Conservation (phyloP, 2,888 invertebrate species). For the Drosophila mulleri region DNA sequence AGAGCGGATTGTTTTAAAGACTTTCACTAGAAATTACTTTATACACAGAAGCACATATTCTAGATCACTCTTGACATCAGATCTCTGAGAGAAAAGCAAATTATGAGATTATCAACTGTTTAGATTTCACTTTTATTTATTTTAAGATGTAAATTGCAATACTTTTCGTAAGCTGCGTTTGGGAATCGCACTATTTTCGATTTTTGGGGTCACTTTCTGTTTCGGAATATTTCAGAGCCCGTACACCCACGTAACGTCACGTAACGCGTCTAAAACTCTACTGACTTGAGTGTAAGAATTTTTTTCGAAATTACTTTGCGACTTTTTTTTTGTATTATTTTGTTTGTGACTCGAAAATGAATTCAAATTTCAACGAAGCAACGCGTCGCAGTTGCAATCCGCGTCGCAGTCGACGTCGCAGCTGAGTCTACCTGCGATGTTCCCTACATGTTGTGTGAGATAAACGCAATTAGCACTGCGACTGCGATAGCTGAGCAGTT, state of each 20-base stretch:
- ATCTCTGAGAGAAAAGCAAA: background rate
- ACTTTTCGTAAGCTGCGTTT: background rate
- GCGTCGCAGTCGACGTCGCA: slow-evolving; percentile 44
- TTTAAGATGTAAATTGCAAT: background rate
- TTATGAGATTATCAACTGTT: background rate
- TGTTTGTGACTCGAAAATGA: slow-evolving; percentile 69
- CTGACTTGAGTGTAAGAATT: slow-evolving; percentile 82
- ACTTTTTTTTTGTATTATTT: slow-evolving; percentile 53
- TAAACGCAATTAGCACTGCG: slow-evolving; percentile 80
- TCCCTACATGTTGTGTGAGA: slow-evolving; percentile 72
- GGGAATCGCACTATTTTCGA: background rate
- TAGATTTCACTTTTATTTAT: background rate
- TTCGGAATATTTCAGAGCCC: slow-evolving; percentile 34
- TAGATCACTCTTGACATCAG: background rate
- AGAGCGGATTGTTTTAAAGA: background rate
- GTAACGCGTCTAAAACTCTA: slow-evolving; percentile 82
- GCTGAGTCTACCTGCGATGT: slow-evolving; percentile 40
- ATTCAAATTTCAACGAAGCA: slow-evolving; percentile 79
- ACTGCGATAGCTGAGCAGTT: slow-evolving; percentile 36
- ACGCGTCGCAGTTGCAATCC: slow-evolving; percentile 44
- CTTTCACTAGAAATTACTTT: background rate
- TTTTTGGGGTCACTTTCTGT: slow-evolving; percentile 26
- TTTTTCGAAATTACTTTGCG: slow-evolving; percentile 73
- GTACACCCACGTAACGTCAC: slow-evolving; percentile 75
- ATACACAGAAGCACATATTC: background rate